Evolutionary conservation across 2,113 vertebrate genomes (phyloP).

Genomic region (Ellobius talpinus): DNA sequence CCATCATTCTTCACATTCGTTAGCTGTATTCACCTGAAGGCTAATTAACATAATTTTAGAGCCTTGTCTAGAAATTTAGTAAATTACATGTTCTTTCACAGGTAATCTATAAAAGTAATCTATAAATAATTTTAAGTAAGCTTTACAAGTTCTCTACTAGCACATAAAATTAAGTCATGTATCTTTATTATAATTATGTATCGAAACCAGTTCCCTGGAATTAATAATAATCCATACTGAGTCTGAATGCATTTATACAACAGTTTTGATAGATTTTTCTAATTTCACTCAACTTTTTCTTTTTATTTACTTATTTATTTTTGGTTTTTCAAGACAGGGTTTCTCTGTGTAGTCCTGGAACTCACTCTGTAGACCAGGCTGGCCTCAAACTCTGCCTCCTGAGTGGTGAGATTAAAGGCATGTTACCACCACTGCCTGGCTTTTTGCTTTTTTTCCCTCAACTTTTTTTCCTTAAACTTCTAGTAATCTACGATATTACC

Average conservation of each 20-base stretch:
- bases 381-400: neutral
- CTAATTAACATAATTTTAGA: neutral
- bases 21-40: neutral
- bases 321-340: neutral
- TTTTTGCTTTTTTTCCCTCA: neutral
- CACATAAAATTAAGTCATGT: neutral
- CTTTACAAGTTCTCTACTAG: neutral
- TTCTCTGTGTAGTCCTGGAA: neutral
- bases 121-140: constrained; percentile 39
- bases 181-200: neutral
- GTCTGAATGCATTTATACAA: neutral
- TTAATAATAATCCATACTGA: constrained; percentile 46
- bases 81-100: neutral
- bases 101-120: neutral
- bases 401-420: neutral
- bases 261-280: neutral
- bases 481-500: neutral
- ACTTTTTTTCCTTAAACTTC: constrained; percentile 54
- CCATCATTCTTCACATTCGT: constrained; percentile 31
- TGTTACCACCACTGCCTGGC: neutral
- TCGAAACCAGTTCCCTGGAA: constrained; percentile 24
- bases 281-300: constrained; percentile 55
- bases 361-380: neutral
- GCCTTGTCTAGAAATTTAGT: neutral
- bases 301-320: neutral